Conservation (phyloP, 2,797 vertebrate genomes). For the Oreochromis mossambicus region DNA sequence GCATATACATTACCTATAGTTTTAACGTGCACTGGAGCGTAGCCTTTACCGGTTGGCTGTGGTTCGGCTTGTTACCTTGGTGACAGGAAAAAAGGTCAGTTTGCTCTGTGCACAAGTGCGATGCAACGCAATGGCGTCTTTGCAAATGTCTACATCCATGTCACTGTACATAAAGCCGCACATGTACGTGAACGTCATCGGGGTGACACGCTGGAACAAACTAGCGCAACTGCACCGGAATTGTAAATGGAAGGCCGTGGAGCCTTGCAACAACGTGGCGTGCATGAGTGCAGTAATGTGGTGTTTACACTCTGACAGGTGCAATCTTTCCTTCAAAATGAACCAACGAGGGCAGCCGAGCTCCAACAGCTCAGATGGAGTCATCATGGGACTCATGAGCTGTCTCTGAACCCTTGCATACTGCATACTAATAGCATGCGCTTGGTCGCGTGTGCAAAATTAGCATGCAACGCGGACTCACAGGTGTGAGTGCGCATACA, state of each 20-base stretch:
- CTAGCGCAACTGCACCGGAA: neutral
- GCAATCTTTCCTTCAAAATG: neutral
- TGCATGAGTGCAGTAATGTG: slow-evolving; percentile 1
- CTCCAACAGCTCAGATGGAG: neutral
- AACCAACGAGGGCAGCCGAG: slow-evolving; percentile 16
- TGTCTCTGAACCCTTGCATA: neutral
- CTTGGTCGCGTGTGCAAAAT: neutral
- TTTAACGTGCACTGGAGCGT: neutral
- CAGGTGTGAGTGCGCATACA: neutral
- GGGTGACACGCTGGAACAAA: slow-evolving; percentile 16
- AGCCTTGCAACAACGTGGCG: neutral
- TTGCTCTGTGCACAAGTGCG: neutral
- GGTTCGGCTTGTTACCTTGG: slow-evolving; percentile 65
- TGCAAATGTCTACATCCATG: neutral
- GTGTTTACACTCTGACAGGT: slow-evolving; percentile 26
- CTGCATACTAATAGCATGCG: neutral
- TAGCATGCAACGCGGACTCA: neutral
- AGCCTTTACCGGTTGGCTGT: slow-evolving; percentile 15
- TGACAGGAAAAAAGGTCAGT: slow-evolving; percentile 64
- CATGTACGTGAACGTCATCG: slow-evolving; percentile 1
- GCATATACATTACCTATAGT: slow-evolving; percentile 28
- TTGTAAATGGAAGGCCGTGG: neutral
- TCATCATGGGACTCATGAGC: neutral
- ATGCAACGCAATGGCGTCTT: neutral
- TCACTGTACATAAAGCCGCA: neutral